phyloP scores from a whole-genome alignment of 2,888 invertebrate species.

The Silvanus unidentatus region DNA sequence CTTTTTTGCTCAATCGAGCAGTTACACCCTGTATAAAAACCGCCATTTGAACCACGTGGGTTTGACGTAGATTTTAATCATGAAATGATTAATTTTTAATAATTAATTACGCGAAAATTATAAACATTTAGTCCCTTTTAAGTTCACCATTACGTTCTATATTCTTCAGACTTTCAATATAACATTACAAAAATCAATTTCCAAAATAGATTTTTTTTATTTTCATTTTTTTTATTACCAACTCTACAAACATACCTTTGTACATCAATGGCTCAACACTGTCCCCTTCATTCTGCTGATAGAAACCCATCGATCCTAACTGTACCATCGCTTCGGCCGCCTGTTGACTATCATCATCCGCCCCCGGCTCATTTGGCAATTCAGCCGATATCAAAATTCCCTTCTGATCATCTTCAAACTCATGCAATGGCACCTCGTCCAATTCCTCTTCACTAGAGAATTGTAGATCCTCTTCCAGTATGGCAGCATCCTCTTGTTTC shows the following conservation, averaged over 20 bases:
- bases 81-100: too few species aligned
- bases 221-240: too few species aligned
- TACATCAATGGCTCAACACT: slow-evolving; percentile 33
- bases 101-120: too few species aligned
- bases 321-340: slow-evolving; percentile 75
- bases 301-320: slow-evolving; percentile 61
- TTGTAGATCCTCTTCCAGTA: slow-evolving; percentile 51
- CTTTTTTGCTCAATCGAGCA: too few species aligned
- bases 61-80: too few species aligned
- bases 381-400: slow-evolving; percentile 46
- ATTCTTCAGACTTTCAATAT: too few species aligned
- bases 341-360: slow-evolving; percentile 53
- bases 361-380: slow-evolving; percentile 35
- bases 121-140: too few species aligned
- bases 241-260: slow-evolving; percentile 39
- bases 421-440: slow-evolving; percentile 55
- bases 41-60: too few species aligned
- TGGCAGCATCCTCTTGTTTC: slow-evolving; percentile 43
- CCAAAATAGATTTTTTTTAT: too few species aligned
- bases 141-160: too few species aligned
- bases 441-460: slow-evolving; percentile 67
- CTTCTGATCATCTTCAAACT: slow-evolving; percentile 48
- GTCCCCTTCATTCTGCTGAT: slow-evolving; percentile 44
- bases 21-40: too few species aligned
- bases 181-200: too few species aligned